Evolutionary conservation across 2,888 invertebrate genomes (phyloP).

Genomic region (Panopea generosa): DNA sequence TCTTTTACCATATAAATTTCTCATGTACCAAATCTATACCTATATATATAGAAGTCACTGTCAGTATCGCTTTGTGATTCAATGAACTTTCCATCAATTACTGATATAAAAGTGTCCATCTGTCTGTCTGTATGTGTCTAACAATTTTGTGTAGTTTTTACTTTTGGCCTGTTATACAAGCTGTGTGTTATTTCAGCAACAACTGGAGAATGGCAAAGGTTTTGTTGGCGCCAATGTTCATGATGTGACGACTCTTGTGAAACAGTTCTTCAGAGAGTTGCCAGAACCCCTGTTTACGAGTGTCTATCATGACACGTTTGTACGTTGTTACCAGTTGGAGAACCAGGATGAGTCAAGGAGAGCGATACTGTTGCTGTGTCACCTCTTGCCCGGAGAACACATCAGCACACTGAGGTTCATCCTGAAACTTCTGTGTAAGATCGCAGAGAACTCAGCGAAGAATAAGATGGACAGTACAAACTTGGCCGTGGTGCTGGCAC

Average conservation of each 20-base stretch:
- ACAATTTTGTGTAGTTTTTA: too few species aligned
- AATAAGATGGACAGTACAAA: slow-evolving; percentile 95
- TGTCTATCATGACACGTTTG: slow-evolving; percentile 91
- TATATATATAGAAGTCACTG: too few species aligned
- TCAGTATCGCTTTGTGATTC: too few species aligned
- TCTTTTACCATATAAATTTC: too few species aligned
- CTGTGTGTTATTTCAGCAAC: too few species aligned
- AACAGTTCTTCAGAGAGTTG: slow-evolving; percentile 93
- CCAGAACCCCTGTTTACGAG: slow-evolving; percentile 93
- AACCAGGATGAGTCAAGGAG: slow-evolving; percentile 84
- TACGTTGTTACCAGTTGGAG: slow-evolving; percentile 86
- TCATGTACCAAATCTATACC: too few species aligned
- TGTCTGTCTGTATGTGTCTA: too few species aligned
- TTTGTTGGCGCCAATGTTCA: slow-evolving; percentile 90
- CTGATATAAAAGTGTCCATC: too few species aligned
- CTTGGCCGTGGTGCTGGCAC: slow-evolving; percentile 93
- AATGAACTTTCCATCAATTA: too few species aligned
- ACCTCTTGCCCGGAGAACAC: slow-evolving; percentile 91
- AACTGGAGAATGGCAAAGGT: slow-evolving; percentile 90
- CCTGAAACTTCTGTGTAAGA: slow-evolving; percentile 90
- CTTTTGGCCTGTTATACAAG: too few species aligned
- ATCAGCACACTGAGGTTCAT: slow-evolving; percentile 93
- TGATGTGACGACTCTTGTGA: slow-evolving; percentile 94
- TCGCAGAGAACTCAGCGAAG: slow-evolving; percentile 89
- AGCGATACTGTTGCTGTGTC: slow-evolving; percentile 89